Conservation (phyloP, 2,113 vertebrate genomes). For the Oncorhynchus clarkii region DNA sequence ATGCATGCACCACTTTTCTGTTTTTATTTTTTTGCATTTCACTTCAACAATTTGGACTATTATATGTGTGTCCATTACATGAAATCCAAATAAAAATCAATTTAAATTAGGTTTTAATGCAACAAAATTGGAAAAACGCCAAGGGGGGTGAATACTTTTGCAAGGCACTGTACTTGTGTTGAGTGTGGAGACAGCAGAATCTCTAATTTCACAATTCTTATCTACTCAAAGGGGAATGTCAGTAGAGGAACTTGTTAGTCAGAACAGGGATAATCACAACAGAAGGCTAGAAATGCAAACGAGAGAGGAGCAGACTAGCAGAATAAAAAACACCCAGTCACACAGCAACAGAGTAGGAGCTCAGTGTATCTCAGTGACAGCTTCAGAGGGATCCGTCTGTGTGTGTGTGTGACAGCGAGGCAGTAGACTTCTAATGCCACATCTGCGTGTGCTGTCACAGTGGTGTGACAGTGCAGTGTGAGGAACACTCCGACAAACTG, state of each 20-base stretch:
- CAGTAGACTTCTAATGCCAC: not conserved
- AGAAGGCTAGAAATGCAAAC: not conserved
- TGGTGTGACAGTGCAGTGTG: not conserved
- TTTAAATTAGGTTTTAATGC: no score
- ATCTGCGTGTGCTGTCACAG: not conserved
- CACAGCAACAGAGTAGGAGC: constrained; percentile 23
- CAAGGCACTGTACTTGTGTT: not conserved
- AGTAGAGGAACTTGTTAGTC: not conserved
- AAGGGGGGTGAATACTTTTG: no score
- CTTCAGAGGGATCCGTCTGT: not conserved
- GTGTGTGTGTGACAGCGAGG: not conserved
- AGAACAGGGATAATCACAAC: no score
- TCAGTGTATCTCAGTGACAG: constrained; percentile 35
- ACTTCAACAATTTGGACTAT: no score
- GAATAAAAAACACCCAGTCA: not conserved
- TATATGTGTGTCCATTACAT: no score
- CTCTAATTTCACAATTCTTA: not conserved
- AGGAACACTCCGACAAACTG: not conserved
- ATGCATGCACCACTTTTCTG: no score
- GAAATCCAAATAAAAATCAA: no score
- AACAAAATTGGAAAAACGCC: no score
- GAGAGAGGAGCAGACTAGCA: not conserved
- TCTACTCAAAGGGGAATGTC: not conserved
- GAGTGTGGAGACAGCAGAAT: not conserved
- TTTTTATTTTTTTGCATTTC: no score